Evolutionary conservation across 2,113 vertebrate species (phyloP).

Genomic region (Miniopterus natalensis): DNA sequence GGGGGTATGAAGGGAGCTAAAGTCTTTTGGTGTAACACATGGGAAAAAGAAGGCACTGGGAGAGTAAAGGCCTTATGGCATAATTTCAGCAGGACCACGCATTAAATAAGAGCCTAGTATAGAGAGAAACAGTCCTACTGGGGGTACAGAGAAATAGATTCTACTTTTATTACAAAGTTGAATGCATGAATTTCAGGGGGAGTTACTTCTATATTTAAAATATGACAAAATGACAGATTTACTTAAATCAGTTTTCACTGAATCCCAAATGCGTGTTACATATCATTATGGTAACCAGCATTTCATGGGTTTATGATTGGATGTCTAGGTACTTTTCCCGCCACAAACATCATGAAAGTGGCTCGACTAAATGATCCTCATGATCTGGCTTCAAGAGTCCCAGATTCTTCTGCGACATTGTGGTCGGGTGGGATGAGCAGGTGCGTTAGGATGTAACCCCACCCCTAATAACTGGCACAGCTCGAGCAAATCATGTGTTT

Average conservation of each 20-base stretch:
- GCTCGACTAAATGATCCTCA: not conserved
- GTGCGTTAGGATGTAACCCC: not conserved
- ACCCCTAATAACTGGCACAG: not conserved
- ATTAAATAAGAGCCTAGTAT: not conserved
- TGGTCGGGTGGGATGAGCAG: not conserved
- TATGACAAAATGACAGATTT: constrained; percentile 26
- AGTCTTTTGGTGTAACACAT: not conserved
- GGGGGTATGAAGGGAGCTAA: not conserved
- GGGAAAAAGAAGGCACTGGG: not conserved
- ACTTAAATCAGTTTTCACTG: not conserved
- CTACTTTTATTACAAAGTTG: not conserved
- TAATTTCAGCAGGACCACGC: not conserved
- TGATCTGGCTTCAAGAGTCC: not conserved
- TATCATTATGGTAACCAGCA: not conserved
- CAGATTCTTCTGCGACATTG: not conserved
- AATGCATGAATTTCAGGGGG: not conserved
- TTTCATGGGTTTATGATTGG: not conserved
- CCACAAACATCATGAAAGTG: not conserved
- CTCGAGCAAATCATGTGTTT: not conserved
- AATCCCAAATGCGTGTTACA: not conserved
- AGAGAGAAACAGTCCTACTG: not conserved
- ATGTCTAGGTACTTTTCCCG: not conserved
- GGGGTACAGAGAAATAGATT: not conserved
- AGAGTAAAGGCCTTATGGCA: not conserved
- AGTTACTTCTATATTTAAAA: constrained; percentile 1